A percentile compares a stretch with the other conserved stretches of the same genome.
phyloP scores from a whole-genome alignment of 2,113 vertebrate species.

The Centropus unirufus region DNA sequence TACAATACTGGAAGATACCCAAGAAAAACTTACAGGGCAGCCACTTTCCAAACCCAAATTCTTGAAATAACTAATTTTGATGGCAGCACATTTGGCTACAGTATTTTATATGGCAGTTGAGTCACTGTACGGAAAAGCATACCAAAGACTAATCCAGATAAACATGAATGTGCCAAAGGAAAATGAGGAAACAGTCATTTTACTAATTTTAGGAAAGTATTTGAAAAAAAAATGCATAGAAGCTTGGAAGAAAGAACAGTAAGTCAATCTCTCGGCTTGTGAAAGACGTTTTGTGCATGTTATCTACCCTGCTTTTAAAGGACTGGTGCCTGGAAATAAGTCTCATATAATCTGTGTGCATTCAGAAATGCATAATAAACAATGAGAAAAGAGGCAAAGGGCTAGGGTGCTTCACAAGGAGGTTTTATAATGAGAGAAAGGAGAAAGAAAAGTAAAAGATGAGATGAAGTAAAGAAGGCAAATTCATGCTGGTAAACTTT shows the following conservation, averaged over 20 bases:
- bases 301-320: neutral
- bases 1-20: neutral
- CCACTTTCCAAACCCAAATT: constrained; percentile 5
- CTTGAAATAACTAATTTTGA: constrained; percentile 17
- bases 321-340: neutral
- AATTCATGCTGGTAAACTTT: neutral
- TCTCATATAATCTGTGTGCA: neutral
- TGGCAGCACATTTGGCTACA: constrained; percentile 18
- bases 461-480: neutral
- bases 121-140: constrained; percentile 37
- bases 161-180: neutral
- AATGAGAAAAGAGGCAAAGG: neutral
- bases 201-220: neutral
- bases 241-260: neutral
- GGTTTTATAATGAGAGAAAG: neutral
- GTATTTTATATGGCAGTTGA: constrained; percentile 28
- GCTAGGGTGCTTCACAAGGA: neutral
- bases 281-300: neutral
- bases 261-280: neutral
- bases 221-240: neutral
- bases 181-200: neutral
- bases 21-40: constrained; percentile 13
- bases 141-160: constrained; percentile 34
- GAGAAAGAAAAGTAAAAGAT: neutral
- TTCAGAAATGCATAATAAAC: neutral